Evolutionary conservation across 2,113 vertebrate genomes (phyloP).

Genomic region (Oostethus manadensis): DNA sequence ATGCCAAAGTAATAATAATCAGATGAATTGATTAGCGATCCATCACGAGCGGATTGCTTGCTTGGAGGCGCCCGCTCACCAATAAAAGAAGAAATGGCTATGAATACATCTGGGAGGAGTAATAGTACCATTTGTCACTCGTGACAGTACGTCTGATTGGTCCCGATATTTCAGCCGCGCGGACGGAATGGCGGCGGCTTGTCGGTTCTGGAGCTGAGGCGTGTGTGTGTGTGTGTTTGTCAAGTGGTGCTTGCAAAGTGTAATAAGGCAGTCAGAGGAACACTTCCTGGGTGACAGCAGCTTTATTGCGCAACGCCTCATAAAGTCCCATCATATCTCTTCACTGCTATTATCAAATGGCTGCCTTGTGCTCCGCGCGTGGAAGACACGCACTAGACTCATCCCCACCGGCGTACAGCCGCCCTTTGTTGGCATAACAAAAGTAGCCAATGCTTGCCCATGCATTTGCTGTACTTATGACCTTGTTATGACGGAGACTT

Average conservation of each 20-base stretch:
- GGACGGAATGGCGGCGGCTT: constrained; percentile 43
- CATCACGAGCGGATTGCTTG: constrained; percentile 62
- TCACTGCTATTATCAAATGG: constrained; percentile 67
- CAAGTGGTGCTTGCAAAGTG: constrained; percentile 56
- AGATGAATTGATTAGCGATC: constrained; percentile 73
- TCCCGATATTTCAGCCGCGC: constrained; percentile 60
- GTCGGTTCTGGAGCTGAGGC: constrained; percentile 36
- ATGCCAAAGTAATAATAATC: constrained; percentile 60
- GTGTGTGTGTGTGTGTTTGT: constrained; percentile 51
- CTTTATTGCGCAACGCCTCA: constrained; percentile 71
- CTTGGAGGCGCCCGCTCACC: constrained; percentile 68
- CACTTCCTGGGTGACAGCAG: constrained; percentile 64
- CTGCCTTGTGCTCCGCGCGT: constrained; percentile 49
- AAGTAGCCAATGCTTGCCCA: too few species aligned
- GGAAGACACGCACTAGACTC: constrained; percentile 6
- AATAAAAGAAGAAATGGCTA: constrained; percentile 65
- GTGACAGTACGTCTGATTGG: constrained; percentile 68
- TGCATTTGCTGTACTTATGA: too few species aligned
- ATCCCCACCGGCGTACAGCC: not conserved
- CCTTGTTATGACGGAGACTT: too few species aligned
- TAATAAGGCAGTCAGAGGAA: constrained; percentile 63
- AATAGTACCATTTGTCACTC: constrained; percentile 74
- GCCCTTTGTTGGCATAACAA: too few species aligned
- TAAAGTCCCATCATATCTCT: constrained; percentile 71
- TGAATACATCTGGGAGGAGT: constrained; percentile 72